Percentiles rank a stretch among this genome's conserved stretches.
Conservation (phyloP, 2,797 vertebrate species). For the Tiaroga cobitis region DNA sequence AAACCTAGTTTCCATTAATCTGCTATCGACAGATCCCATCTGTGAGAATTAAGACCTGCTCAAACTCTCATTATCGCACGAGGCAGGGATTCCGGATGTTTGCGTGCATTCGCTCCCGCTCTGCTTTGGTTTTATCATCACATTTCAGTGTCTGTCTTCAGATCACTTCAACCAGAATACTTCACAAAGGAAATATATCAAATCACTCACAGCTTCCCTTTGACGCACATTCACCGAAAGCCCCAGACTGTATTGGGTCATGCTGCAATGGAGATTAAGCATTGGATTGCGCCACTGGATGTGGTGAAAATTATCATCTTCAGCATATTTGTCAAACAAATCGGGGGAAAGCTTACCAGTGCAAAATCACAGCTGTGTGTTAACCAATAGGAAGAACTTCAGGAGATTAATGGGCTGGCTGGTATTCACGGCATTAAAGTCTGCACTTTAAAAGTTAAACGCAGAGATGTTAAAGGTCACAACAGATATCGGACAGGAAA, state of each 20-base stretch:
- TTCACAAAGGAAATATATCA: constrained; percentile 36
- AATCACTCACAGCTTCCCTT: constrained; percentile 33
- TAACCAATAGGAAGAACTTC: constrained; percentile 9
- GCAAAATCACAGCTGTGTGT: constrained; percentile 34
- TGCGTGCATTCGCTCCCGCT: background rate
- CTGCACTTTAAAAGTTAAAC: constrained; percentile 13
- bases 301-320: constrained; percentile 46
- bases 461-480: constrained; percentile 31
- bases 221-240: constrained; percentile 8
- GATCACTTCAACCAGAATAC: constrained; percentile 24
- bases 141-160: constrained; percentile 22
- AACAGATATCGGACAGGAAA: constrained; percentile 25
- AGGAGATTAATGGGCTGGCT: constrained; percentile 16
- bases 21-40: constrained; percentile 51
- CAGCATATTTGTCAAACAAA: constrained; percentile 32
- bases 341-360: constrained; percentile 19
- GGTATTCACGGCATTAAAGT: constrained; percentile 19
- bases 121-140: constrained; percentile 37
- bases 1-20: constrained; percentile 50
- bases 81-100: constrained; percentile 40
- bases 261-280: constrained; percentile 48
- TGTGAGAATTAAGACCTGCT: constrained; percentile 49
- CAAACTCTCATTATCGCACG: constrained; percentile 49
- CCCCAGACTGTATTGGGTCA: constrained; percentile 37
- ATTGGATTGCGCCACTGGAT: constrained; percentile 41